Percentiles rank a stretch among this genome's conserved stretches.
Evolutionary conservation across 2,113 vertebrate species (phyloP).

Genomic region (Sakesphorus luctuosus): DNA sequence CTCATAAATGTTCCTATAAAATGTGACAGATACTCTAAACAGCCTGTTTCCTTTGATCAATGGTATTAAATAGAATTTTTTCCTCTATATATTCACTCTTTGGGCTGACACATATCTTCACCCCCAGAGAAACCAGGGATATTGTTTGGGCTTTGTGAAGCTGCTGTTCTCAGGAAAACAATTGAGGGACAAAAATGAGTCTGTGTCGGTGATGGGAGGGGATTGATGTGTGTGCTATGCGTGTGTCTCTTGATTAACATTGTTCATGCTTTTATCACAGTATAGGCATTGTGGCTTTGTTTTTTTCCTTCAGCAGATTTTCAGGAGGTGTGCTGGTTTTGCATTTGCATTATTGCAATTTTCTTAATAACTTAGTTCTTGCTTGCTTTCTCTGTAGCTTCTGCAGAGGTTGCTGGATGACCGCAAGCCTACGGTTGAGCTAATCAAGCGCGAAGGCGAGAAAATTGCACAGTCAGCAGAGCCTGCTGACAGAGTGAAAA

Average conservation of each 20-base stretch:
- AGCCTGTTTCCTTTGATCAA: neutral
- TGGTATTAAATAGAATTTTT: neutral
- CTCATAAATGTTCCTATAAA: neutral
- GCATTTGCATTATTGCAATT: neutral
- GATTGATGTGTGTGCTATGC: neutral
- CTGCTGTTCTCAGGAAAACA: neutral
- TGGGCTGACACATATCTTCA: neutral
- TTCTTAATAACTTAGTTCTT: neutral
- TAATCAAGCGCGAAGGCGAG: slow-evolving; percentile 92
- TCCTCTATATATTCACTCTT: neutral
- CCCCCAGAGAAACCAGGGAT: neutral
- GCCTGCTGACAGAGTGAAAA: slow-evolving; percentile 89
- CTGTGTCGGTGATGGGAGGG: neutral
- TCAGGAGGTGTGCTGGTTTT: neutral
- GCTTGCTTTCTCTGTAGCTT: slow-evolving; percentile 79
- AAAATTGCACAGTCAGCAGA: slow-evolving; percentile 91
- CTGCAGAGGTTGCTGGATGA: slow-evolving; percentile 94
- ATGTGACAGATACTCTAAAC: neutral
- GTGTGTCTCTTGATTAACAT: neutral
- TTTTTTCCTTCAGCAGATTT: neutral
- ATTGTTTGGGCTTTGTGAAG: neutral
- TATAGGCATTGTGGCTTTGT: neutral
- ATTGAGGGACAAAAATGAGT: neutral
- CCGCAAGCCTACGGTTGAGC: slow-evolving; percentile 90
- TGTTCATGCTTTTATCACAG: neutral